Base-by-base conservation (phyloP, 2,888 invertebrate genomes). In the Himalopsyche anomala region DNA sequence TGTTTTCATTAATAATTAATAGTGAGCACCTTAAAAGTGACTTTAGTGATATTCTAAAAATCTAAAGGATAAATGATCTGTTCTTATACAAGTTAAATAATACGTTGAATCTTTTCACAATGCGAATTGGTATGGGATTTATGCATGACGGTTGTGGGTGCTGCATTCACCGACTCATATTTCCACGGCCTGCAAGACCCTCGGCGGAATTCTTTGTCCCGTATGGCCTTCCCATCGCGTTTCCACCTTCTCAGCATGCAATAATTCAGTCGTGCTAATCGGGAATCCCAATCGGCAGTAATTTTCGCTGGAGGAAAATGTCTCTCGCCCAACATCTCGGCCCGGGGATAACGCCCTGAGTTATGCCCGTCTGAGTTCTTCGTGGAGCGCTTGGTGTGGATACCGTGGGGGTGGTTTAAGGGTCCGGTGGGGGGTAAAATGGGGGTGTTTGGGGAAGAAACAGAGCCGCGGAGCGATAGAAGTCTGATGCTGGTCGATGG, bases 261-360 rank as follows among this genome's bases (percentile, higher is more conserved):
- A 87, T 87, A 87, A 88, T 87, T 89, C 87, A 87, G 88, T 85
- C 87, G 83, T 85, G 89, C 89, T 89, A 89, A 89, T 89, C 89
- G 86, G 88, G 85, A 88, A 89, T 89, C 89, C 89, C 89, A 89
- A 89, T 89, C 91, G 91, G 91, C 90, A 91, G 91, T 91, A 91
- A 91, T 91, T 91, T 91, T 90, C 89, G 90, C 90, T 90, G 90
- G 90, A 91, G 90, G 91, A 91, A 91, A 91, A 90, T 91, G 91
- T 91, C 91, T 91, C 91, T 62, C 91, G 91, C 91, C 91, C 90
- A 91, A 62, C 62, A 62, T 62, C 62, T 62, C 62, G 91, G 90
- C 91, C 89, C 85, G 89, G 89, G 89, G 89, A 88, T 88, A 89
- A 89, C 86, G 87, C 86, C 85, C 85, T 88, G 87, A 87, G 88